A percentile compares a stretch with the other conserved stretches of the same genome.
Conservation (phyloP, 35 echinoderm and acorn worm species). For the Apostichopus californicus region DNA sequence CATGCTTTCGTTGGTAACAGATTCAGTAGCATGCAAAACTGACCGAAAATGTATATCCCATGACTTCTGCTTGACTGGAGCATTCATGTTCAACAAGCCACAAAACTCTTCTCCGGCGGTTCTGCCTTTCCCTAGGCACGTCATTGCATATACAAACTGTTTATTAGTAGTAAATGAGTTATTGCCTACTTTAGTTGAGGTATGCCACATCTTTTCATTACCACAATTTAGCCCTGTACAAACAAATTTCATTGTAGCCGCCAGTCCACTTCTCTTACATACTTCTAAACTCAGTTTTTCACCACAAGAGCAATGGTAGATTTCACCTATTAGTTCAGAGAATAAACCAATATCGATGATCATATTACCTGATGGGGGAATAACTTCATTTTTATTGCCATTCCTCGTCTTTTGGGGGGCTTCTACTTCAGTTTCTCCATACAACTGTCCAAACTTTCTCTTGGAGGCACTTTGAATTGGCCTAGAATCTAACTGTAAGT, state of each 20-base stretch:
- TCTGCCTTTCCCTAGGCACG: background rate
- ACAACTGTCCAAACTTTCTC: too few relatives aligned
- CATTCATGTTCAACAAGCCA: constrained; percentile 1
- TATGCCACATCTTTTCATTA: constrained; percentile 20
- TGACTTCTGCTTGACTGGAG: background rate
- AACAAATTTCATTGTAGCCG: background rate
- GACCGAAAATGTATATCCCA: constrained; percentile 18
- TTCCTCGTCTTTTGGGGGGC: too few relatives aligned
- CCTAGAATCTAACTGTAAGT: too few relatives aligned
- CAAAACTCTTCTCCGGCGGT: constrained; percentile 12
- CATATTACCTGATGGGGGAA: constrained; percentile 19
- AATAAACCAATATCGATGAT: background rate
- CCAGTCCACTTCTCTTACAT: background rate
- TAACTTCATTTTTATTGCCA: too few relatives aligned
- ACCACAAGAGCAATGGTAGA: background rate
- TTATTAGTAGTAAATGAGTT: too few relatives aligned
- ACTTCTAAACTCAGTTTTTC: background rate
- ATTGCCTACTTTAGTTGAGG: too few relatives aligned
- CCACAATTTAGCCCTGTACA: background rate
- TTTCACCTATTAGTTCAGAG: background rate
- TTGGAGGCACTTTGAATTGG: too few relatives aligned
- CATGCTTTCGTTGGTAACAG: background rate
- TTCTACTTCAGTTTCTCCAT: too few relatives aligned
- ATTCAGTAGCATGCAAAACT: background rate
- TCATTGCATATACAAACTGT: constrained; percentile 9